These are phyloP conservation scores for Elmis aenea DNA, from an alignment of 2,888 invertebrate species.

Conservation along the genomic window DNA sequence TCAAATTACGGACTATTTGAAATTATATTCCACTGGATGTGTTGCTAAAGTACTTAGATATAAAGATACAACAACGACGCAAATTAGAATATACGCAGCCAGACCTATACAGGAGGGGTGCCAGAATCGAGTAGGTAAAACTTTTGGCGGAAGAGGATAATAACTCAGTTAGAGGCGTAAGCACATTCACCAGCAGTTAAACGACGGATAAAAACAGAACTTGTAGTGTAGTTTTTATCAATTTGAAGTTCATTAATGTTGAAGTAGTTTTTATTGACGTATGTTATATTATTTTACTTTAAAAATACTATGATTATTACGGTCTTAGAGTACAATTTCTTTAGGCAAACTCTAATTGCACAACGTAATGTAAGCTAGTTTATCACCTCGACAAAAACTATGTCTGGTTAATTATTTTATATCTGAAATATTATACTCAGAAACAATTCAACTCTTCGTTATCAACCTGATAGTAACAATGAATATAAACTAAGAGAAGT, in stretches of 20 bases:
- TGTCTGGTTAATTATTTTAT: too few species aligned
- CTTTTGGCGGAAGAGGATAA: slow-evolving; percentile 41
- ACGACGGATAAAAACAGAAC: slow-evolving; percentile 11
- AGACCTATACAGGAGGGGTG: slow-evolving; percentile 31
- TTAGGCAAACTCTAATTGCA: too few species aligned
- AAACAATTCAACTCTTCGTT: too few species aligned
- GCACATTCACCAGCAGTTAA: slow-evolving; percentile 32
- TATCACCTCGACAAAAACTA: too few species aligned
- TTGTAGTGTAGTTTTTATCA: too few species aligned
- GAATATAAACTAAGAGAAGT: too few species aligned
- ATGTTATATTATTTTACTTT: background rate
- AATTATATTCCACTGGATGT: slow-evolving; percentile 18
- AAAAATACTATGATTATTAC: background rate
- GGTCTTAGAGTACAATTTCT: too few species aligned
- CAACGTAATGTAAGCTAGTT: too few species aligned
- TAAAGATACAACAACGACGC: slow-evolving; percentile 32
- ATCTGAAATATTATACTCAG: too few species aligned
- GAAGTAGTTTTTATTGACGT: slow-evolving; percentile 1
- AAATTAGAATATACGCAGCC: slow-evolving; percentile 40
- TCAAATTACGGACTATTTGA: too few species aligned
- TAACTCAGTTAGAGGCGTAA: slow-evolving; percentile 40
- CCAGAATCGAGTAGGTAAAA: slow-evolving; percentile 37
- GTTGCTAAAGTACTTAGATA: slow-evolving; percentile 24
- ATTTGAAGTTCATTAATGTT: too few species aligned
- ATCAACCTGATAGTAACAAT: too few species aligned